Base-by-base conservation (phyloP, 1,140 invertebrate species). In the Caligus rogercresseyi region DNA sequence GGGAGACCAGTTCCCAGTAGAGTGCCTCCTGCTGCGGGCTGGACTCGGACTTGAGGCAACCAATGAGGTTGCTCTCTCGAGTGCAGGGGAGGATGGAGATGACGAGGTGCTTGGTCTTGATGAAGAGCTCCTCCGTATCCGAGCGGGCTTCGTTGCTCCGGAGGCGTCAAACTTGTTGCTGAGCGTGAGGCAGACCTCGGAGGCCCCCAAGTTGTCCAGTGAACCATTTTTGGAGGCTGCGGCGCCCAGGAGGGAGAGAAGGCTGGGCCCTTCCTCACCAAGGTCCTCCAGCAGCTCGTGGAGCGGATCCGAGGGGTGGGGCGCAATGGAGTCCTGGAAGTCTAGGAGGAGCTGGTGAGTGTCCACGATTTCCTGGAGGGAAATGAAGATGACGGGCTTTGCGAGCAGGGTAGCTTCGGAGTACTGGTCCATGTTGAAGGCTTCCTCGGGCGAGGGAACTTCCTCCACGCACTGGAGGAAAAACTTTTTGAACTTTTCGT, bases 401-500 rank as follows among this genome's bases (percentile, higher is more conserved):
- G 84, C 76, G 52, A 87, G 78, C 16, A 86, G 73, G 1, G 83
- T 84, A 0, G 83, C 83, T 68, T 88, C 86, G 0, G 83, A 81
- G 69, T 84, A 88, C 67, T 85, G 80, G 66, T 86, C 81, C 18
- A 87, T 80, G 52, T 78, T 78, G 68, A 86, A 88, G 66, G 82
- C 78, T 11, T 79, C 77, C 67, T 87, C 84, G 1, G 85, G 77
- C 2, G 82, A 82, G 2, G 24, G 18, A 25, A 60, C 60, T 62
- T 82, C 76, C 69, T 43, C 31, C 7, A 84, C 87, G 66, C 84
- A 86, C 1, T 78, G 74, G 1, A 79, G 72, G 70, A 87, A 86
- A 69, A 86, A 81, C 16, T 76, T 76, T 70, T 86, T 86, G 74
- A 87, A 85, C 67, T 80, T 80, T 70, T 86, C 83, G 68, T 88